A percentile compares a stretch with the other conserved stretches of the same genome.
Conservation (phyloP, 1,140 invertebrate genomes). For the Bicyclus anynana region DNA sequence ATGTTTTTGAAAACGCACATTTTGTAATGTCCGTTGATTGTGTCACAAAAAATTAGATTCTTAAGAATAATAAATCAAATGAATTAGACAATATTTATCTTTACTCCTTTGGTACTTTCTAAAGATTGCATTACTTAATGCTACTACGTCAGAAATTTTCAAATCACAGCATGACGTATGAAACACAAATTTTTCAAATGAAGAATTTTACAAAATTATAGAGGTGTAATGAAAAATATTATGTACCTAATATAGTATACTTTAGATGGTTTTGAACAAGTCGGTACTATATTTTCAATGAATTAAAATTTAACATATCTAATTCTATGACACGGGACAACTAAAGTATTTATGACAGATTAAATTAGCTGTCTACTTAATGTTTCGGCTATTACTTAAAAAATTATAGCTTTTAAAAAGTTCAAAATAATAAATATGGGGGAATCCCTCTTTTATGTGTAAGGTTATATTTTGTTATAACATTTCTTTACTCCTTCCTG, state of each 20-base stretch:
- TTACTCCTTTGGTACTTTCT: not conserved
- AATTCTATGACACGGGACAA: slow-evolving; percentile 20
- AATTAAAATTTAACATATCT: slow-evolving; percentile 29
- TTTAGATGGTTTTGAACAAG: slow-evolving; percentile 3
- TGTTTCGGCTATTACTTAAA: no score
- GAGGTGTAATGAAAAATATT: slow-evolving; percentile 7
- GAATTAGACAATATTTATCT: slow-evolving; percentile 3
- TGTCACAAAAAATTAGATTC: slow-evolving; percentile 23
- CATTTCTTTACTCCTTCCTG: no score
- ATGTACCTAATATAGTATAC: not conserved
- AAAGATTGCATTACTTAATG: not conserved
- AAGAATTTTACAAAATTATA: no score
- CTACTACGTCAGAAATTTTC: not conserved
- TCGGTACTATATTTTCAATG: slow-evolving; percentile 15
- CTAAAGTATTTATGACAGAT: not conserved
- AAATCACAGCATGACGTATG: no score
- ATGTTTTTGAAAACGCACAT: slow-evolving; percentile 34
- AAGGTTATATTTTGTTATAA: no score
- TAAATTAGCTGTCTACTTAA: no score
- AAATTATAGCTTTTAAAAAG: no score
- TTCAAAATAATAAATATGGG: no score
- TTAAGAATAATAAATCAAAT: not conserved
- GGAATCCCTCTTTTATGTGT: not conserved
- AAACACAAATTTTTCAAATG: no score
- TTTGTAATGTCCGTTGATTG: slow-evolving; percentile 15